Base-by-base conservation (phyloP, 1,140 invertebrate species). In the Drosophila azteca region DNA sequence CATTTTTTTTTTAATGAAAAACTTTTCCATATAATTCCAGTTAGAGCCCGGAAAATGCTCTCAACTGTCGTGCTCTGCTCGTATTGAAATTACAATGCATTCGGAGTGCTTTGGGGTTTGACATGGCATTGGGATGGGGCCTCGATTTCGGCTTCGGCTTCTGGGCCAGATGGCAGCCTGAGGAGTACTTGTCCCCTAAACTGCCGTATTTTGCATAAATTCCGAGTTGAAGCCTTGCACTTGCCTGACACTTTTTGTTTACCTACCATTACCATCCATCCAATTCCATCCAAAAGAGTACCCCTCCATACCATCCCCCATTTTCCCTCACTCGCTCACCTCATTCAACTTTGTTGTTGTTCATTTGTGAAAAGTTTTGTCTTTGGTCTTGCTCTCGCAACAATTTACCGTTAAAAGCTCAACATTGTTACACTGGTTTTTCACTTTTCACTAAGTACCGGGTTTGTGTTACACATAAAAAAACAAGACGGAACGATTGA, bases 361-460 rank as follows among this genome's bases (percentile, higher is more conserved):
- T 85, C 82, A 87, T 85, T 82, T 78, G 74, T 49, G 60, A 80
- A 69, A 66, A 46, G 13, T 87, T 87, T 85, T 87, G 82, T 85
- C 82, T 85, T 76, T 58, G 54, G 54, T 60, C 64, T 43, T 50
- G 49, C 70, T 87, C 70, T 72, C 31, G 74, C 83, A 85, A 85
- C 82, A 85, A 85, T 85, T 85, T 85, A 87, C 70, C 74, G 82
- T 78, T 81, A 85, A 85, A 74, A 85, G 82, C 82, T 79, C 78
- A 85, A 85, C 82, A 85, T 81, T 85, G 82, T 85, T 66, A 85
- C 82, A 87, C 82, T 87, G 82, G 82, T 87, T 85, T 87, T 82
- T 87, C 82, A 82, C 78, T 85, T 85, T 85, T 87, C 82, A 87
- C 82, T 85, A 85, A 85, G 82, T 85, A 85, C 78, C 66, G 66